Evolutionary conservation across 2,113 vertebrate genomes (phyloP).

Genomic region (Nycticorax nycticorax): DNA sequence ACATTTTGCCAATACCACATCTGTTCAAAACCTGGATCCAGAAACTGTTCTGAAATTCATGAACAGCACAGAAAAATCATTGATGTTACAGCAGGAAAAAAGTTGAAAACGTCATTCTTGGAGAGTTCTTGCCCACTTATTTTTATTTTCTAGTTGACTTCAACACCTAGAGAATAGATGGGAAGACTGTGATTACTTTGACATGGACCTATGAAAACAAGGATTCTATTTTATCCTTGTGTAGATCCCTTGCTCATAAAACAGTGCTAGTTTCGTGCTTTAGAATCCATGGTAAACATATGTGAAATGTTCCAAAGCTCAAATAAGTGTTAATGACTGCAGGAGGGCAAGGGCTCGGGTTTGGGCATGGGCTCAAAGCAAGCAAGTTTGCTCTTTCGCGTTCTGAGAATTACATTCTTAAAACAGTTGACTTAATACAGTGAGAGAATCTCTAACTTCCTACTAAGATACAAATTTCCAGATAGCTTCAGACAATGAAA

Average conservation of each 20-base stretch:
- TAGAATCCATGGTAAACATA: neutral
- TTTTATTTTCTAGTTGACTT: neutral
- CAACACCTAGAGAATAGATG: neutral
- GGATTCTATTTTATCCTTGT: neutral
- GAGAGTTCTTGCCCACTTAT: neutral
- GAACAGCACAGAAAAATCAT: neutral
- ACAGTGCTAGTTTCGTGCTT: neutral
- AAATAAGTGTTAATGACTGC: neutral
- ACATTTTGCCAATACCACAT: conserved; percentile 11
- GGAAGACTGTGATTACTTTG: neutral
- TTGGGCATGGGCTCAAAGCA: neutral
- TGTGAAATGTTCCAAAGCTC: neutral
- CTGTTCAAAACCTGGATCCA: conserved; percentile 35
- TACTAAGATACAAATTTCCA: neutral
- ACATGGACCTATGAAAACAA: neutral
- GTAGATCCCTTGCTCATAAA: neutral
- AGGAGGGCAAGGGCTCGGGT: neutral
- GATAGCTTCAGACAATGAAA: neutral
- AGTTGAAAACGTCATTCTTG: neutral
- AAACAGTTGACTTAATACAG: neutral
- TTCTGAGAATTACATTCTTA: neutral
- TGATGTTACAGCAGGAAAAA: neutral
- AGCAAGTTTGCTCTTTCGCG: neutral
- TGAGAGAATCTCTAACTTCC: neutral
- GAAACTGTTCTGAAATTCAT: neutral